Evolutionary conservation across 1,140 invertebrate species (phyloP).

Genomic region (Bombus terrestris): DNA sequence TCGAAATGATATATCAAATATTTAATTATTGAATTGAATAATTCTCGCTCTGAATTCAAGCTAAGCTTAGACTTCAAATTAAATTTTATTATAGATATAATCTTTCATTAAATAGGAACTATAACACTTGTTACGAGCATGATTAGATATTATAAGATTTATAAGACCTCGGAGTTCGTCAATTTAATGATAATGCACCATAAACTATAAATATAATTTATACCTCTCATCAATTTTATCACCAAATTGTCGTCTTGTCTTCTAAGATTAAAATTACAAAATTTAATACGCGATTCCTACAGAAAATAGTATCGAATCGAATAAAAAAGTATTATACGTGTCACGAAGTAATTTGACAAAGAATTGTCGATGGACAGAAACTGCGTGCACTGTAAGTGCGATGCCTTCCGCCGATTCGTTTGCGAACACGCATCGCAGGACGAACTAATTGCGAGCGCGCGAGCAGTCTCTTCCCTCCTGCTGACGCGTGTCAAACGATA

Average conservation of each 20-base stretch:
- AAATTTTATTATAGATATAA: too few relatives aligned
- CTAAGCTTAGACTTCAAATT: too few relatives aligned
- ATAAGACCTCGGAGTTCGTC: neutral
- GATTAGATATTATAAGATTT: neutral
- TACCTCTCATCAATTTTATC: too few relatives aligned
- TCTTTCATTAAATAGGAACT: too few relatives aligned
- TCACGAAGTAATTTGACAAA: neutral
- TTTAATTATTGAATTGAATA: too few relatives aligned
- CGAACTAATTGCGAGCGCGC: conserved; percentile 54
- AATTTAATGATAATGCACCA: neutral
- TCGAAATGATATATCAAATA: too few relatives aligned
- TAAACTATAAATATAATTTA: neutral
- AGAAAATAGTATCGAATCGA: neutral
- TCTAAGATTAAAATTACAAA: too few relatives aligned
- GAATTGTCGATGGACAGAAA: conserved; percentile 4
- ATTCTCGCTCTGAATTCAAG: too few relatives aligned
- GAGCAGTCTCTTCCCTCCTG: conserved; percentile 41
- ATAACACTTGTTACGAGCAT: neutral
- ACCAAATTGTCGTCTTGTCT: too few relatives aligned
- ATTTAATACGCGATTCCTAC: too few relatives aligned
- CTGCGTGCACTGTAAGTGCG: conserved; percentile 34
- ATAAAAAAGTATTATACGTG: neutral
- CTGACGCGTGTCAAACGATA: conserved; percentile 66
- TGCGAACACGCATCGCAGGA: conserved; percentile 16
- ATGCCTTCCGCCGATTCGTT: conserved; percentile 45